A percentile compares a stretch with the other conserved stretches of the same genome.
phyloP scores from a whole-genome alignment of 1,140 invertebrate genomes.

The Drosophila ficusphila region DNA sequence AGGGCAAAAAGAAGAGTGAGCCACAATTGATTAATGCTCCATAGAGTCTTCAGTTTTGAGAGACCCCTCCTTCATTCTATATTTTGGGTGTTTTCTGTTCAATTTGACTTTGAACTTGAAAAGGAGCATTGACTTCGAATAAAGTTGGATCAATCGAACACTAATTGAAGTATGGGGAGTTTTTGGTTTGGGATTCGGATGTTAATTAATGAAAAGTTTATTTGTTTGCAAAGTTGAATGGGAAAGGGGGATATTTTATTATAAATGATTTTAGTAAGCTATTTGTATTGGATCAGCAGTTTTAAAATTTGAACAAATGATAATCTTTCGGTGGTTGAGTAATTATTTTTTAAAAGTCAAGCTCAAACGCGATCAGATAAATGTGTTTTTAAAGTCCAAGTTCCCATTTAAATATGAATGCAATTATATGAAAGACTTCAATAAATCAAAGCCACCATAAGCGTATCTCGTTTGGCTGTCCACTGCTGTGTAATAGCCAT shows the following conservation, averaged over 20 bases:
- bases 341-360: conserved; percentile 1
- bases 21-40: conserved; percentile 68
- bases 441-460: conserved; percentile 37
- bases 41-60: conserved; percentile 39
- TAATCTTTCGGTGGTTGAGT: too few species aligned
- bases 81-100: conserved; percentile 5
- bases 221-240: not conserved
- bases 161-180: conserved; percentile 21
- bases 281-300: too few species aligned
- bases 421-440: conserved; percentile 19
- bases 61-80: conserved; percentile 10
- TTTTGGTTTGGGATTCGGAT: not conserved
- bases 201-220: not conserved
- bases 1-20: conserved; percentile 22
- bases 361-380: conserved; percentile 4
- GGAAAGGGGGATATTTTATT: not conserved
- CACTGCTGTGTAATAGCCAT: conserved; percentile 8
- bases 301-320: too few species aligned
- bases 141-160: conserved; percentile 23
- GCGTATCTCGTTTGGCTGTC: conserved; percentile 30
- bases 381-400: conserved; percentile 6
- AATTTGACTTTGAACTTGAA: conserved; percentile 67
- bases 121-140: conserved; percentile 61
- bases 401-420: conserved; percentile 37
- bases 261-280: not conserved